A percentile compares a stretch with the other conserved stretches of the same genome.
phyloP scores from a whole-genome alignment of 1,140 invertebrate species.

The Bombus waltoni region DNA sequence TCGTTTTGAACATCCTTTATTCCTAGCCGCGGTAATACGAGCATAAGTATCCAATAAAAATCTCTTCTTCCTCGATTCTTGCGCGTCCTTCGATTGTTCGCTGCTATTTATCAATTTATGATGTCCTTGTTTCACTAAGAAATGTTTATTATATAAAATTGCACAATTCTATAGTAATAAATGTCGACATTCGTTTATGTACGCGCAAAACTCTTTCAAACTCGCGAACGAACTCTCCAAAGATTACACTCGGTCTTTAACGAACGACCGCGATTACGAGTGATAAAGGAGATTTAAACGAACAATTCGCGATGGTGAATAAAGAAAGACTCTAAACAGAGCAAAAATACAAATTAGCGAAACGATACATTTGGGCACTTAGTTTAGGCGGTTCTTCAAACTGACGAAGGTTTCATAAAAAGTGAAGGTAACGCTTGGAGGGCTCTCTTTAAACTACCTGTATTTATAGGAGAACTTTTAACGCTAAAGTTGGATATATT shows the following conservation, averaged over 20 bases:
- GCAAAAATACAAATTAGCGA: no score
- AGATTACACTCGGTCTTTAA: not conserved
- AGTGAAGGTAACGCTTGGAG: not conserved
- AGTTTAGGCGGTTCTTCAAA: not conserved
- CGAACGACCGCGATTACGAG: not conserved
- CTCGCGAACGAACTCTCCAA: not conserved
- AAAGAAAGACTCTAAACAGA: not conserved
- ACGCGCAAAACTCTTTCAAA: not conserved
- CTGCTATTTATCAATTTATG: slow-evolving; percentile 59
- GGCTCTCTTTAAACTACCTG: slow-evolving; percentile 17
- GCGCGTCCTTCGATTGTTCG: slow-evolving; percentile 39
- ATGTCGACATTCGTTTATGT: not conserved
- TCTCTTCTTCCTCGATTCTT: slow-evolving; percentile 45
- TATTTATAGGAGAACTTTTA: not conserved
- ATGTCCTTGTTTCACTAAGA: slow-evolving; percentile 1
- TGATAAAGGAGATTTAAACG: no score
- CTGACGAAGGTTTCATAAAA: not conserved
- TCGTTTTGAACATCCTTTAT: slow-evolving; percentile 61
- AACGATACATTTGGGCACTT: no score
- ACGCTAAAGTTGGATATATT: not conserved
- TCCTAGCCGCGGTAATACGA: slow-evolving; percentile 56
- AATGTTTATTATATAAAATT: not conserved
- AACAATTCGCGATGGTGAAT: no score
- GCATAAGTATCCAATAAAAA: slow-evolving; percentile 64
- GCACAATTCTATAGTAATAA: not conserved